Conservation (phyloP, 92 coral and sea anemone genomes). For the Ricordea florida region DNA sequence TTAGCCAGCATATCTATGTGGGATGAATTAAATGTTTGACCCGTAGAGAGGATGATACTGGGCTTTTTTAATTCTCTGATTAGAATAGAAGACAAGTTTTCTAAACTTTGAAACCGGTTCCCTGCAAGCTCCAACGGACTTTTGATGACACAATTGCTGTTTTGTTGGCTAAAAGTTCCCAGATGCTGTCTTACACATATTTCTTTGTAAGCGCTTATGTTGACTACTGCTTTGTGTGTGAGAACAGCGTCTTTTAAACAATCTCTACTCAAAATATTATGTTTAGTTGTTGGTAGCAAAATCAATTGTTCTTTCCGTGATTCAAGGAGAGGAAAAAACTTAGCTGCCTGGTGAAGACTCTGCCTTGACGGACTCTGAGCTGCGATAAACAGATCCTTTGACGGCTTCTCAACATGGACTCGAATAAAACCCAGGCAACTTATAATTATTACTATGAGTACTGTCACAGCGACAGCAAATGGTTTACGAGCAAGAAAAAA, state of each 20-base stretch:
- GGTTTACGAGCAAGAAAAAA: conserved; percentile 24
- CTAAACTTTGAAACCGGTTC: background rate
- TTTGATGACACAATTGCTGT: background rate
- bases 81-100: background rate
- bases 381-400: conserved; percentile 1
- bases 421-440: conserved; percentile 49
- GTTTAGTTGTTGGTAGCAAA: conserved; percentile 7
- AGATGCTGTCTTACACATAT: conserved; percentile 11
- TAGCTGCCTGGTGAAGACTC: conserved; percentile 11
- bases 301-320: conserved; percentile 28
- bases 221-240: conserved; percentile 19
- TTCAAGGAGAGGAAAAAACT: conserved; percentile 20
- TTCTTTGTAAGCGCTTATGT: conserved; percentile 14
- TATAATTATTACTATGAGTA: background rate
- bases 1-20: background rate
- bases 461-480: background rate
- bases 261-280: conserved; percentile 22
- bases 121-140: conserved; percentile 6
- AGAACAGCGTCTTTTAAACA: conserved; percentile 47
- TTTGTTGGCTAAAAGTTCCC: background rate
- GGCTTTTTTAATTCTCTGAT: background rate
- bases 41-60: background rate
- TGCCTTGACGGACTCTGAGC: background rate
- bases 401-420: background rate
- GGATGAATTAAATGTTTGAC: background rate